These are phyloP conservation scores for Paralvinella palmiformis DNA, from an alignment of 1,140 invertebrate species.

Conservation along the genomic window DNA sequence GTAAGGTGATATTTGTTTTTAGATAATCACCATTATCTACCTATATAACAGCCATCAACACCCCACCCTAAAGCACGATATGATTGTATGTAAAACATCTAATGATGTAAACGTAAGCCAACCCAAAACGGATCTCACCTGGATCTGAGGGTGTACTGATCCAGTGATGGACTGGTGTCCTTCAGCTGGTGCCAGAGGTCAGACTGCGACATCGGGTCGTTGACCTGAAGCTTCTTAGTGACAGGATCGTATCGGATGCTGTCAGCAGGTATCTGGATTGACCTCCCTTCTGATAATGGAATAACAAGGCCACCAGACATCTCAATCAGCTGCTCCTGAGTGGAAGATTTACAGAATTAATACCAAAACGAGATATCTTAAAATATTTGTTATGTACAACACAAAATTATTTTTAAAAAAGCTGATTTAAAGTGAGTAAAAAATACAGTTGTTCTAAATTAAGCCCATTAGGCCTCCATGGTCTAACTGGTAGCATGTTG, in stretches of 20 bases:
- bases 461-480: too few species aligned
- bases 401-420: conserved; percentile 24
- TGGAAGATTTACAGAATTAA: background rate
- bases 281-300: conserved; percentile 80
- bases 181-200: conserved; percentile 83
- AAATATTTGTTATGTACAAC: conserved; percentile 20
- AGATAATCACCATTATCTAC: too few species aligned
- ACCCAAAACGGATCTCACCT: too few species aligned
- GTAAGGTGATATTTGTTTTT: too few species aligned
- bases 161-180: too few species aligned
- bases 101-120: too few species aligned
- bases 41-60: too few species aligned
- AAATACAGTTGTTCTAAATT: background rate
- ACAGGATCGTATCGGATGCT: conserved; percentile 50
- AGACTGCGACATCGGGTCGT: conserved; percentile 86
- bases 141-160: too few species aligned
- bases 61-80: too few species aligned
- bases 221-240: conserved; percentile 68
- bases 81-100: too few species aligned
- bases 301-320: conserved; percentile 59
- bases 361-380: background rate
- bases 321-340: conserved; percentile 9
- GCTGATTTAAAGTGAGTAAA: background rate
- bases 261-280: conserved; percentile 82
- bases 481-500: too few species aligned